Evolutionary conservation across 2,113 vertebrate species (phyloP).

Genomic region (Clinocottus analis): DNA sequence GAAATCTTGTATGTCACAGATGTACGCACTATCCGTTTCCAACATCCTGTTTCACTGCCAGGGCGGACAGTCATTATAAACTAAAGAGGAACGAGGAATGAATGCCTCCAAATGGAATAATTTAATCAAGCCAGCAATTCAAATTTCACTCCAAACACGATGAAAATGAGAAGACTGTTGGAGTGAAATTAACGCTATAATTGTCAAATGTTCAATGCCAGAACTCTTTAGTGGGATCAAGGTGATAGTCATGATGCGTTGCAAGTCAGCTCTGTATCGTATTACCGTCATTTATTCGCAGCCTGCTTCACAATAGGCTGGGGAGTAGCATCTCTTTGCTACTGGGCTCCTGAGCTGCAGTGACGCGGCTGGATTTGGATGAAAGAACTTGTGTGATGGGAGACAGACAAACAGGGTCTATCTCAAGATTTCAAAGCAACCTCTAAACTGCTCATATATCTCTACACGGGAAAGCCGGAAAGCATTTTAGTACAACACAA

Average conservation of each 20-base stretch:
- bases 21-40: slow-evolving; percentile 19
- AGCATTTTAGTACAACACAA: slow-evolving; percentile 40
- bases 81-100: slow-evolving; percentile 32
- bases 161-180: slow-evolving; percentile 27
- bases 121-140: slow-evolving; percentile 60
- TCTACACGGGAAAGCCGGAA: slow-evolving; percentile 4
- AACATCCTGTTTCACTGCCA: slow-evolving; percentile 21
- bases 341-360: slow-evolving; percentile 39
- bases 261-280: slow-evolving; percentile 4
- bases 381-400: slow-evolving; percentile 46
- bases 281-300: slow-evolving; percentile 29
- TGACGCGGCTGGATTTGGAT: slow-evolving; percentile 50
- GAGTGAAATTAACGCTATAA: slow-evolving; percentile 49
- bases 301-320: slow-evolving; percentile 26
- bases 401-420: slow-evolving; percentile 25
- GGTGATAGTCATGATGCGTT: slow-evolving; percentile 25
- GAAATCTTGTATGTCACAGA: slow-evolving; percentile 36
- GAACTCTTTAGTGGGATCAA: slow-evolving; percentile 27
- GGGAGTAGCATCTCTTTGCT: slow-evolving; percentile 39
- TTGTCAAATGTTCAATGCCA: slow-evolving; percentile 41
- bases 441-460: slow-evolving; percentile 10
- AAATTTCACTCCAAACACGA: slow-evolving; percentile 44
- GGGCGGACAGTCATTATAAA: slow-evolving; percentile 19
- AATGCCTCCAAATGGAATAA: slow-evolving; percentile 49
- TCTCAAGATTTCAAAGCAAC: slow-evolving; percentile 40